These are phyloP conservation scores for Nemoura dubitans DNA, from an alignment of 2,888 invertebrate genomes.

Conservation along the genomic window DNA sequence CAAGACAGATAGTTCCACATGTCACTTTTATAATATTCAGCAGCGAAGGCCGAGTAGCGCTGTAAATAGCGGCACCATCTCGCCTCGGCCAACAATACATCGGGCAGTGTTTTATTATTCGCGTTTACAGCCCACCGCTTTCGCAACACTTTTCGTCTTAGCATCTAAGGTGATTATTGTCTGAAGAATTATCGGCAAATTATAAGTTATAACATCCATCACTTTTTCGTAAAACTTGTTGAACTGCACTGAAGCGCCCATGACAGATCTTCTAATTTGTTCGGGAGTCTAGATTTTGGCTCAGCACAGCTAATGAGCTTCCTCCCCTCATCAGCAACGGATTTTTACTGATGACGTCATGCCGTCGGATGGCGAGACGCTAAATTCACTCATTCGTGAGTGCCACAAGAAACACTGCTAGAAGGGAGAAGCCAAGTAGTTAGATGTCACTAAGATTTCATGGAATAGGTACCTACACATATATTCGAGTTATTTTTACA, in stretches of 20 bases:
- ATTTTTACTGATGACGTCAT: background rate
- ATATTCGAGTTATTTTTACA: background rate
- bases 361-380: background rate
- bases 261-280: background rate
- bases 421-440: background rate
- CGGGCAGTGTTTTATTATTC: background rate
- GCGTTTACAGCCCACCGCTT: background rate
- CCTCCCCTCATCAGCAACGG: background rate
- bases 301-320: background rate
- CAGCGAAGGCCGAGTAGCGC: background rate
- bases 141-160: background rate
- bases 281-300: background rate
- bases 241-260: no score
- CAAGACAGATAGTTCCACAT: slow-evolving; percentile 28
- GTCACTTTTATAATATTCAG: slow-evolving; percentile 9
- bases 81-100: slow-evolving; percentile 13
- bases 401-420: background rate
- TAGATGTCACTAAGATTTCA: background rate
- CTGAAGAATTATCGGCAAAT: background rate
- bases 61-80: slow-evolving; percentile 7
- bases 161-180: no score
- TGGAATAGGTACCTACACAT: background rate
- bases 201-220: no score
- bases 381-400: background rate
- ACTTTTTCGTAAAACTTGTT: no score